Conservation (phyloP, 2,888 invertebrate genomes). For the Elysia crispata region DNA sequence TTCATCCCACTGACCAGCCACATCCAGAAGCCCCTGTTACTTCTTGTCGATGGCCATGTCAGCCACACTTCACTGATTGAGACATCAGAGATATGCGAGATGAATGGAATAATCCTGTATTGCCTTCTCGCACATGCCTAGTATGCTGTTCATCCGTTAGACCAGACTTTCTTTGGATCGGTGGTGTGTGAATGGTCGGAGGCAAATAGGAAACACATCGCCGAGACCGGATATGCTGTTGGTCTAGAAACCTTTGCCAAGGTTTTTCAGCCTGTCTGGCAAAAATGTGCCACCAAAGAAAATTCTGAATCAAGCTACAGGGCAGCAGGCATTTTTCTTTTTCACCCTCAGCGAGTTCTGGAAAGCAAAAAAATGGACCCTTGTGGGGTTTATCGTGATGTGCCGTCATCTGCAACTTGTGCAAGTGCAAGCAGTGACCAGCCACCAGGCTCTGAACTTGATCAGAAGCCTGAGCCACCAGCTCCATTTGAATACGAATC, state of each 20-base stretch:
- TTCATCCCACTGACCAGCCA: conserved; percentile 9
- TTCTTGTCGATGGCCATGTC: not conserved
- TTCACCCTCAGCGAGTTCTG: not conserved
- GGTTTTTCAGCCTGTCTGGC: conserved; percentile 51
- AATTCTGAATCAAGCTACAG: conserved; percentile 10
- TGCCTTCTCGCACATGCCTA: conserved; percentile 53
- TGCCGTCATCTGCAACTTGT: no score
- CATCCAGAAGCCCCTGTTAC: conserved; percentile 3
- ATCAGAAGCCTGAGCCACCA: conserved; percentile 9
- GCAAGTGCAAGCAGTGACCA: not conserved
- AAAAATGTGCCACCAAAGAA: conserved; percentile 37
- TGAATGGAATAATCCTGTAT: conserved; percentile 49
- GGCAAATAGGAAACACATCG: conserved; percentile 46
- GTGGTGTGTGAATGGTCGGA: conserved; percentile 52
- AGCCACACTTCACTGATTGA: conserved; percentile 15
- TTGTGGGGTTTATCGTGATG: not conserved
- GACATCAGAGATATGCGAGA: conserved; percentile 44
- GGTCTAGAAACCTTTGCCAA: conserved; percentile 49
- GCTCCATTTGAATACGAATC: not conserved
- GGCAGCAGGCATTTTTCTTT: conserved; percentile 27
- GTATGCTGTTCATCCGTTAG: conserved; percentile 52
- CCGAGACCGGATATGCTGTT: conserved; percentile 47
- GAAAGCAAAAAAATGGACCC: not conserved
- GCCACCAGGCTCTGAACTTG: not conserved
- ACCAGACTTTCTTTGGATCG: conserved; percentile 50